Percentiles rank a stretch among this genome's conserved stretches.
phyloP scores from a whole-genome alignment of 2,113 vertebrate species.

The Argyrosomus japonicus region DNA sequence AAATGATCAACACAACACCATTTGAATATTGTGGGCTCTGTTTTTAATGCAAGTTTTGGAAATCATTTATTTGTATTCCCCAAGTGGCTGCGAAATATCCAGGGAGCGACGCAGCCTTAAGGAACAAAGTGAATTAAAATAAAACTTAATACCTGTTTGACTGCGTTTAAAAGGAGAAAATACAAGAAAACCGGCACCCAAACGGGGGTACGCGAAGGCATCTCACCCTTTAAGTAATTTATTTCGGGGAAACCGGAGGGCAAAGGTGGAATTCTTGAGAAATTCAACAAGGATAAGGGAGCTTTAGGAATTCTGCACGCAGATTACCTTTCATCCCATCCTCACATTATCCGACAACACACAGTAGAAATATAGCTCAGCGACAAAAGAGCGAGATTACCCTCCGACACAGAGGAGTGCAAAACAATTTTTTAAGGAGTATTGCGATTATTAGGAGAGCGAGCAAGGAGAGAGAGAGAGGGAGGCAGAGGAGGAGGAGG shows the following conservation, averaged over 20 bases:
- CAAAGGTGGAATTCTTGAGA: constrained; percentile 83
- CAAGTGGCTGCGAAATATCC: constrained; percentile 30
- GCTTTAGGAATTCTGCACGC: constrained; percentile 82
- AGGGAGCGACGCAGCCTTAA: constrained; percentile 36
- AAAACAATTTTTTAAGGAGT: constrained; percentile 69
- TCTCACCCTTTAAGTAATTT: constrained; percentile 78
- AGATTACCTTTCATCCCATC: constrained; percentile 83
- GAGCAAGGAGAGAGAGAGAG: constrained; percentile 2
- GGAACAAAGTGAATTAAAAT: constrained; percentile 50
- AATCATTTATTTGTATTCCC: constrained; percentile 40
- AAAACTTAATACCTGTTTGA: constrained; percentile 55
- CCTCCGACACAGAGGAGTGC: constrained; percentile 64
- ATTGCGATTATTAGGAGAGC: constrained; percentile 52
- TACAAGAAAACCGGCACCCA: constrained; percentile 13
- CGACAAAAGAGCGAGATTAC: constrained; percentile 76
- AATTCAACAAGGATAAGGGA: constrained; percentile 81
- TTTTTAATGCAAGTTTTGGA: constrained; percentile 39
- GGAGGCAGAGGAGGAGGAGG: background rate
- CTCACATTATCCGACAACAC: constrained; percentile 81
- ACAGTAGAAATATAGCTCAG: constrained; percentile 75
- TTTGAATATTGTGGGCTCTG: constrained; percentile 9
- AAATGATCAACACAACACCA: constrained; percentile 7
- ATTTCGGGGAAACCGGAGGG: constrained; percentile 80
- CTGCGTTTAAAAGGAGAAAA: constrained; percentile 48
- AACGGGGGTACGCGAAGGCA: constrained; percentile 55